phyloP scores from a whole-genome alignment of 2,888 invertebrate genomes.

The Agriopis aurantiaria region DNA sequence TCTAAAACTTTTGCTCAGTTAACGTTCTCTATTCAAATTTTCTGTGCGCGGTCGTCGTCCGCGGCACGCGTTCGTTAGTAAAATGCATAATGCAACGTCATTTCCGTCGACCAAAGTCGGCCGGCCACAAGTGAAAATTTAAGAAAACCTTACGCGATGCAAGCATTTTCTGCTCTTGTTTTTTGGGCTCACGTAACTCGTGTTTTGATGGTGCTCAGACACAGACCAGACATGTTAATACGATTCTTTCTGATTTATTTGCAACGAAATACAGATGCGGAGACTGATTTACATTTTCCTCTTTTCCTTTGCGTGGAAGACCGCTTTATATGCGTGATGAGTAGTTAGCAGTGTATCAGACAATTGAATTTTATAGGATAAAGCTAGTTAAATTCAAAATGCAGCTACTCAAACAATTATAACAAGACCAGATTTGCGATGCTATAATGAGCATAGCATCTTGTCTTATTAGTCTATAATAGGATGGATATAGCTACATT shows the following conservation, averaged over 20 bases:
- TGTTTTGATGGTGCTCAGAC: constrained; percentile 38
- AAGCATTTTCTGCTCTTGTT: constrained; percentile 27
- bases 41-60: constrained; percentile 60
- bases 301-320: constrained; percentile 25
- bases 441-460: too few relatives aligned
- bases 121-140: constrained; percentile 65
- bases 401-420: too few relatives aligned
- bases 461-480: too few relatives aligned
- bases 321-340: background rate
- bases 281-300: constrained; percentile 30
- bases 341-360: constrained; percentile 1
- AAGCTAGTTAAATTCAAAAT: background rate
- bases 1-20: constrained; percentile 59
- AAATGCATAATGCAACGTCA: constrained; percentile 82
- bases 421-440: too few relatives aligned
- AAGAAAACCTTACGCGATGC: constrained; percentile 57
- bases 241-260: constrained; percentile 34
- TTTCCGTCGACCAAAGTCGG: constrained; percentile 50
- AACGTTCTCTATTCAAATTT: constrained; percentile 75
- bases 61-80: constrained; percentile 77
- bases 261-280: constrained; percentile 25
- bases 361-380: background rate
- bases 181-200: constrained; percentile 32
- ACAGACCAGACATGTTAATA: constrained; percentile 34
- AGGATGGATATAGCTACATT: too few relatives aligned